Evolutionary conservation across 2,888 invertebrate species (phyloP).

Genomic region (Frankliniella fusca): DNA sequence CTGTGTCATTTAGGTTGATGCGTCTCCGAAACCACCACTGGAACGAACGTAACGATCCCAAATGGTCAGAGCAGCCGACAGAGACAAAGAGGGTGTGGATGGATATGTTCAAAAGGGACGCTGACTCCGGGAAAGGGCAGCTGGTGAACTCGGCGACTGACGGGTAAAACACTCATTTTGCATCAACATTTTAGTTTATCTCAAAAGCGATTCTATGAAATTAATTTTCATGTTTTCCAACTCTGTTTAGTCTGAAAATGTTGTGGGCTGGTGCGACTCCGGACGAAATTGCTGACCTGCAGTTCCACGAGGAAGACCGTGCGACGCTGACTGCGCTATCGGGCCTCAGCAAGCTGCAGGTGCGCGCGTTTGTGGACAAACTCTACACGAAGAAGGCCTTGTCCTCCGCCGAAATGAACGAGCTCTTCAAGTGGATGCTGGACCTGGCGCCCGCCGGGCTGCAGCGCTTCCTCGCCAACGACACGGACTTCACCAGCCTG

Average conservation of each 20-base stretch:
- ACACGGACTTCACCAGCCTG: constrained; percentile 33
- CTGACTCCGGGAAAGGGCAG: not conserved
- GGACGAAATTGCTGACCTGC: not conserved
- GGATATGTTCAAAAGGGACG: not conserved
- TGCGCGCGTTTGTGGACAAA: not conserved
- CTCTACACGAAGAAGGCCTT: not conserved
- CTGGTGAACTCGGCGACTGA: not conserved
- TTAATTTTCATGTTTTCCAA: too few relatives aligned
- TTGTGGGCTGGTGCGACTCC: not conserved
- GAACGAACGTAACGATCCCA: not conserved
- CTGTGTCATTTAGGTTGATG: not conserved
- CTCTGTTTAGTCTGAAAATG: not conserved
- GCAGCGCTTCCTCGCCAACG: constrained; percentile 32
- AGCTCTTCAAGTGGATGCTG: not conserved
- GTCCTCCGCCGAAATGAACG: not conserved
- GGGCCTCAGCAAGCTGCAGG: not conserved
- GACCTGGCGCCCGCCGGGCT: constrained; percentile 33
- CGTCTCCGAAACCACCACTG: not conserved
- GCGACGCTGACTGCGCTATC: not conserved
- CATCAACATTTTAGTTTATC: too few relatives aligned
- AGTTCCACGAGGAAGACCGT: not conserved
- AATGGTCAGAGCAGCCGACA: not conserved
- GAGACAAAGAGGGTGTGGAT: not conserved
- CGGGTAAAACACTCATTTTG: not conserved
- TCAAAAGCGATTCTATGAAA: too few relatives aligned